These are phyloP conservation scores for Phymatocera aterrima DNA, from an alignment of 2,888 invertebrate genomes.

Conservation along the genomic window DNA sequence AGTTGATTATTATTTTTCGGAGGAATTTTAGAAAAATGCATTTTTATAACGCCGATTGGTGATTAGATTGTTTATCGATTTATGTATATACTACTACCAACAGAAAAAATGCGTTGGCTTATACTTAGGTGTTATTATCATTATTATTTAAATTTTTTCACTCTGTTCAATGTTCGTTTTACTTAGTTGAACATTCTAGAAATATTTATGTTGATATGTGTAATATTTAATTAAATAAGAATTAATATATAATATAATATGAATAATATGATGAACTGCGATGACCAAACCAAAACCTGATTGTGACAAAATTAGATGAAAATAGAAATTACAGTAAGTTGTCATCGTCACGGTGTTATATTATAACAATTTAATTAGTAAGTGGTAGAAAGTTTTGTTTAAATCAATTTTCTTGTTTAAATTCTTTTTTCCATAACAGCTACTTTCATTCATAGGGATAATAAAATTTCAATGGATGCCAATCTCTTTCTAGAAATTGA, in stretches of 20 bases:
- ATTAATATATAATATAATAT: conserved; percentile 28
- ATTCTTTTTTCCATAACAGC: conserved; percentile 10
- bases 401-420: neutral
- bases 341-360: conserved; percentile 3
- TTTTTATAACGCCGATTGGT: neutral
- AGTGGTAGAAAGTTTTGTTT: neutral
- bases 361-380: too few relatives aligned
- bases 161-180: neutral
- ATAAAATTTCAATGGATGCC: neutral
- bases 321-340: conserved; percentile 17
- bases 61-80: too few relatives aligned
- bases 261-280: conserved; percentile 26
- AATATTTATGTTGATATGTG: conserved; percentile 14
- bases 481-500: conserved; percentile 2
- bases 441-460: conserved; percentile 1
- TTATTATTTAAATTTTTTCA: neutral
- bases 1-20: neutral
- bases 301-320: conserved; percentile 19
- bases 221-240: conserved; percentile 24
- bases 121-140: too few relatives aligned
- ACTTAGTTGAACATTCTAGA: neutral
- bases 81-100: neutral
- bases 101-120: too few relatives aligned
- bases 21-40: conserved; percentile 21
- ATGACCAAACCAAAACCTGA: conserved; percentile 14